Percentiles rank a stretch among this genome's conserved stretches.
Conservation (phyloP, 2,113 vertebrate species). For the Sinocyclocheilus anshuiensis region DNA sequence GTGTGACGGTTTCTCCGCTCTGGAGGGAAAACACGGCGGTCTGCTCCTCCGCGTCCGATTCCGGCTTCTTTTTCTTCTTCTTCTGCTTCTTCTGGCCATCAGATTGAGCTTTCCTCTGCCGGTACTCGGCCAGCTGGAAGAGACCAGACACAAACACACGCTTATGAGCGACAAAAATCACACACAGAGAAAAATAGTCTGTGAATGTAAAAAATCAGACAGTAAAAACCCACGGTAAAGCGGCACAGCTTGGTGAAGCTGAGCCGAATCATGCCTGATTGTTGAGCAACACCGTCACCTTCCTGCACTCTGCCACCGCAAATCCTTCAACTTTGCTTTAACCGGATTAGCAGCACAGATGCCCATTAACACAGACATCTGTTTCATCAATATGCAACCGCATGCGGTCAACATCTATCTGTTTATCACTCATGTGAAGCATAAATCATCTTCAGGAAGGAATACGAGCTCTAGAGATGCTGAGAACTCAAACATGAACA, state of each 20-base stretch:
- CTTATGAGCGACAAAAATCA: background rate
- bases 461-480: no score
- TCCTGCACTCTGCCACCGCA: background rate
- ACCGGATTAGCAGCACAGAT: background rate
- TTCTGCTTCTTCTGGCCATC: constrained; percentile 90
- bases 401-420: background rate
- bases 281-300: background rate
- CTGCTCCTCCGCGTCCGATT: constrained; percentile 66
- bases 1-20: constrained; percentile 80
- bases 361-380: background rate
- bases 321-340: background rate
- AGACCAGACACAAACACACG: background rate
- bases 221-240: constrained; percentile 60
- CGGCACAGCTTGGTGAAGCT: constrained; percentile 65
- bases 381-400: background rate
- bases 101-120: constrained; percentile 87
- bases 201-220: background rate
- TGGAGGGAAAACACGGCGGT: constrained; percentile 76
- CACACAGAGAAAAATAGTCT: no score
- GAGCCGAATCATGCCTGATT: constrained; percentile 63
- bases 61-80: constrained; percentile 81
- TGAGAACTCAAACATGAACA: background rate
- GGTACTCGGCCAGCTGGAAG: constrained; percentile 89
- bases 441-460: no score
- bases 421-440: background rate